A percentile compares a stretch with the other conserved stretches of the same genome.
These are phyloP conservation scores for Nemoura dubitans DNA, from an alignment of 2,888 invertebrate species.

Conservation along the genomic window DNA sequence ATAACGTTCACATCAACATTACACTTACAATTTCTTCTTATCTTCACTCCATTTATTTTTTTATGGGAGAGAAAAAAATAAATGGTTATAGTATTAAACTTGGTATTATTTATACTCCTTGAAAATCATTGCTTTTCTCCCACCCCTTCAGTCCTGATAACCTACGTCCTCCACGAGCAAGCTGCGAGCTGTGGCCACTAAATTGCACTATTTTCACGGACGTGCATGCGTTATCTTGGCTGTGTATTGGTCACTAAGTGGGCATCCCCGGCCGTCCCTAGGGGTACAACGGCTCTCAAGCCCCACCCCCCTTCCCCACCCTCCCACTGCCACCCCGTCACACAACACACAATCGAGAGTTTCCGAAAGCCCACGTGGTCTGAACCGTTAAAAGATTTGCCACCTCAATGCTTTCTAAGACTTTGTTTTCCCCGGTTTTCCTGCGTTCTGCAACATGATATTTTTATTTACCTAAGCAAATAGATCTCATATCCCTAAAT, in stretches of 20 bases:
- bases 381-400: too few species aligned
- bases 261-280: slow-evolving; percentile 26
- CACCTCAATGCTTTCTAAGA: too few species aligned
- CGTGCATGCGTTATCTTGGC: slow-evolving; percentile 43
- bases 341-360: too few species aligned
- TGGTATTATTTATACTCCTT: neutral
- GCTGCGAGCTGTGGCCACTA: neutral
- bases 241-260: slow-evolving; percentile 41
- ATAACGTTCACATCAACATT: neutral
- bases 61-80: neutral
- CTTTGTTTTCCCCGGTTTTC: too few species aligned
- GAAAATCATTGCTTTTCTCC: neutral
- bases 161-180: slow-evolving; percentile 2
- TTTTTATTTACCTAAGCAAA: too few species aligned
- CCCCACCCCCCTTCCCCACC: neutral
- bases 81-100: neutral
- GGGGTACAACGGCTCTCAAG: too few species aligned
- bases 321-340: neutral
- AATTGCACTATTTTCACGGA: slow-evolving; percentile 19
- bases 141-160: slow-evolving; percentile 40
- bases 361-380: too few species aligned
- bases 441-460: too few species aligned
- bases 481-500: too few species aligned
- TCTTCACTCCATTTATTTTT: slow-evolving; percentile 3
- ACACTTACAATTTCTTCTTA: neutral